Conservation (phyloP, 2,888 invertebrate genomes). For the Stenodema calcarata region DNA sequence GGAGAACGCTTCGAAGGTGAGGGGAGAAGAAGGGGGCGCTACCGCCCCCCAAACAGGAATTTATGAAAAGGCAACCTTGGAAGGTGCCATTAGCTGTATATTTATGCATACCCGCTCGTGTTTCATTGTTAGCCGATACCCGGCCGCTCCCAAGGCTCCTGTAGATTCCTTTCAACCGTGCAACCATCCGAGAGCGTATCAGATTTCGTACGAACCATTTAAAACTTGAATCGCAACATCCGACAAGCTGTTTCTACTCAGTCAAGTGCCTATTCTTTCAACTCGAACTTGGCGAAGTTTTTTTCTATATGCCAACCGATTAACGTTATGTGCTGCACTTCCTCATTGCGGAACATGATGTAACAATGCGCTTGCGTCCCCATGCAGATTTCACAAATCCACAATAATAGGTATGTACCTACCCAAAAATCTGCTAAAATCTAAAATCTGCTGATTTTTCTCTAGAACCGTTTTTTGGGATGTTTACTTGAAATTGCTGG, state of each 20-base stretch:
- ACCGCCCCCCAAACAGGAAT: constrained; percentile 12
- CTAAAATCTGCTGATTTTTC: too few relatives aligned
- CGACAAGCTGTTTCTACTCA: background rate
- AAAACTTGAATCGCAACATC: background rate
- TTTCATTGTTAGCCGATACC: constrained; percentile 43
- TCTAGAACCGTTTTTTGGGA: too few relatives aligned
- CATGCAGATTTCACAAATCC: too few relatives aligned
- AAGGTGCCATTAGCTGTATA: constrained; percentile 38
- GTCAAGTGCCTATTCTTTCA: background rate
- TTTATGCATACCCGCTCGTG: constrained; percentile 37
- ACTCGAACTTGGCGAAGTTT: too few relatives aligned
- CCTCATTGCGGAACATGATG: too few relatives aligned
- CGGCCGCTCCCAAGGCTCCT: background rate
- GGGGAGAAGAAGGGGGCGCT: background rate
- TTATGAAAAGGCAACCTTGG: constrained; percentile 33
- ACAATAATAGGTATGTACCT: too few relatives aligned
- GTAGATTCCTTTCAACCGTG: background rate
- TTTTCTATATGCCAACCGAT: too few relatives aligned
- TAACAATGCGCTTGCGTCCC: too few relatives aligned
- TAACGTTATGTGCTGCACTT: too few relatives aligned
- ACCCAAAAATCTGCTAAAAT: too few relatives aligned
- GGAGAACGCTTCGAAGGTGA: background rate
- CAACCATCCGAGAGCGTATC: background rate
- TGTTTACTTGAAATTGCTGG: too few relatives aligned
- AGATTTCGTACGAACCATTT: background rate